A percentile compares a stretch with the other conserved stretches of the same genome.
Conservation (phyloP, 2,797 vertebrate genomes). For the Schizopygopsis pylzovi region DNA sequence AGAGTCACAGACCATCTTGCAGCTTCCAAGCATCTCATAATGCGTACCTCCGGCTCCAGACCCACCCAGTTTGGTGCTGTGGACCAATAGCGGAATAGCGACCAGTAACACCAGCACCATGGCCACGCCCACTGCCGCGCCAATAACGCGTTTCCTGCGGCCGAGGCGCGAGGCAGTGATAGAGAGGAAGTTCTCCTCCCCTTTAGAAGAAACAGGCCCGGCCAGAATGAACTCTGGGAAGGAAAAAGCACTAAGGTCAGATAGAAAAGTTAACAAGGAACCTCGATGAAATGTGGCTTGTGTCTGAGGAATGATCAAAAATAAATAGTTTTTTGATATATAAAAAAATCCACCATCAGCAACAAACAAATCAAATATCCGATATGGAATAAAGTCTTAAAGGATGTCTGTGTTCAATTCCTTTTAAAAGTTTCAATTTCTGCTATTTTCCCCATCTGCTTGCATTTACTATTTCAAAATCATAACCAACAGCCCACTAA, state of each 20-base stretch:
- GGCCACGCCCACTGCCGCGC: constrained; percentile 92
- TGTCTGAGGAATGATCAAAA: background rate
- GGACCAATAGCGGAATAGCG: constrained; percentile 95
- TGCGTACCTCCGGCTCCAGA: constrained; percentile 84
- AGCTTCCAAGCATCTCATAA: constrained; percentile 93
- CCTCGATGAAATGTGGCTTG: background rate
- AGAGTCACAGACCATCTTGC: constrained; percentile 88
- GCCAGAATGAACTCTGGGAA: constrained; percentile 78
- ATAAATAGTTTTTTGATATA: background rate
- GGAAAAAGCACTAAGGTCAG: constrained; percentile 38
- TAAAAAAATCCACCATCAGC: constrained; percentile 5
- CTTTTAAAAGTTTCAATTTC: background rate
- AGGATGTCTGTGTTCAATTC: constrained; percentile 4
- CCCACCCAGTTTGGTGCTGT: constrained; percentile 88
- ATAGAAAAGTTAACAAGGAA: background rate
- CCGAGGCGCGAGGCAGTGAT: constrained; percentile 91
- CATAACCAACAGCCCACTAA: background rate
- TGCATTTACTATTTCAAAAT: constrained; percentile 22
- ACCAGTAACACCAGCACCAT: constrained; percentile 95
- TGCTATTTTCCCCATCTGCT: background rate
- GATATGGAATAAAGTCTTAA: constrained; percentile 9
- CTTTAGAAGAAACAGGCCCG: constrained; percentile 91
- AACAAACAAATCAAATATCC: constrained; percentile 26
- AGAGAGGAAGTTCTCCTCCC: constrained; percentile 94
- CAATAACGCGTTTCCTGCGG: constrained; percentile 92